A percentile compares a stretch with the other conserved stretches of the same genome.
Evolutionary conservation across 2,113 vertebrate genomes (phyloP).

Genomic region (Pteropus alecto): DNA sequence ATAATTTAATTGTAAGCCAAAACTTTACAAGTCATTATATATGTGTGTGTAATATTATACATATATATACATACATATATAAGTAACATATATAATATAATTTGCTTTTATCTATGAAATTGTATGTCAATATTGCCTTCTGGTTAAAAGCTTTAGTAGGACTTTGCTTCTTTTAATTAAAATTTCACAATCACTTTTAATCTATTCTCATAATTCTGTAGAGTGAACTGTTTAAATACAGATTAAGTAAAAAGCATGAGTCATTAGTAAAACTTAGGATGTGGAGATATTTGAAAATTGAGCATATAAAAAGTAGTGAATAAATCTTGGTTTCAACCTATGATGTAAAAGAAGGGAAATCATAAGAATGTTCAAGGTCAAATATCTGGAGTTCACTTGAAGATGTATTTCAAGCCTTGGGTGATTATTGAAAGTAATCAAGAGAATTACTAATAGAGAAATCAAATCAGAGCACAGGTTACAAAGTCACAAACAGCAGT

Average conservation of each 20-base stretch:
- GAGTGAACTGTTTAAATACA: not conserved
- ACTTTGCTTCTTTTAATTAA: not conserved
- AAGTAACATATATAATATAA: not conserved
- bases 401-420: not conserved
- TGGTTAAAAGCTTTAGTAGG: not conserved
- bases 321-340: not conserved
- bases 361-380: not conserved
- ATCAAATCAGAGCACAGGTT: not conserved
- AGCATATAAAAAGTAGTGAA: not conserved
- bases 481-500: not conserved
- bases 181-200: not conserved
- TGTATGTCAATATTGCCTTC: not conserved
- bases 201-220: not conserved
- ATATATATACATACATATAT: not conserved
- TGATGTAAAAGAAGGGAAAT: not conserved
- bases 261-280: not conserved
- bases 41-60: too few relatives aligned
- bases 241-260: not conserved
- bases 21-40: not conserved
- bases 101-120: not conserved
- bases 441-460: not conserved
- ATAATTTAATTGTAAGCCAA: constrained; percentile 7
- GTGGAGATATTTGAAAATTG: not conserved
- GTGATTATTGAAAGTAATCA: not conserved
- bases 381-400: not conserved